Base-by-base conservation (phyloP, 1,140 invertebrate genomes). In the Oppia nitens region DNA sequence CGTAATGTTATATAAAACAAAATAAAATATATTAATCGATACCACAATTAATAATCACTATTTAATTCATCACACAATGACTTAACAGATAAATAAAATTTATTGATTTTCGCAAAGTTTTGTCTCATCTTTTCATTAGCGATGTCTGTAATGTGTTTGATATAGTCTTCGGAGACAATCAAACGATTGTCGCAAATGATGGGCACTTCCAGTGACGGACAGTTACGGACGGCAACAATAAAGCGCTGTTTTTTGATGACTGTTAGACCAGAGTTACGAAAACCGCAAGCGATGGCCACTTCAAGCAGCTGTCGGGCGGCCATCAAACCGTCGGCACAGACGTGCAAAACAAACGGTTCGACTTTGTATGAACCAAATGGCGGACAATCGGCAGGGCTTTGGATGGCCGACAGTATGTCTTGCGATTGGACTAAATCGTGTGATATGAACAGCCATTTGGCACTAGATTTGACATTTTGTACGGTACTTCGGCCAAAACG, bases 291-390 rank as follows among this genome's bases (percentile, higher is more conserved):
- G 3, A 77, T 21, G 23, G 27, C n/a, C 20, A 20, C 47, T 25
- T 63, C 68, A 63, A 73, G 71, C 65, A 73, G 49, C 60, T 59
- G 59, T 58, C 74, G 72, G 23, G 76, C 76, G 66, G 68, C 62
- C 53, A 66, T 60, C 2, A 77, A 48, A 40, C 61, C 64, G 47
- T 64, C 57, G 60, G 75, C 76, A 55, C 75, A 74, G 2, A 77
- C 67, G 67, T 78, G 77, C 32, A 78, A 63, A 56, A 78, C 73
- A 66, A 76, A 72, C 49, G 77, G 74, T 63, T 78, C 77, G 69
- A 76, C 75, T 67, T 78, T 78, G 45, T 77, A 53, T 20, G 20
- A 11, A 20, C 47, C 25, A 1, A 1, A 11, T 12, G 9, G 14
- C 17, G 20, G 17, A 24, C 11, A 28, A 11, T 28, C 14, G 29